A percentile compares a stretch with the other conserved stretches of the same genome.
These are phyloP conservation scores for Montipora foliosa DNA, from an alignment of 64 coral and sea anemone species.

Conservation along the genomic window DNA sequence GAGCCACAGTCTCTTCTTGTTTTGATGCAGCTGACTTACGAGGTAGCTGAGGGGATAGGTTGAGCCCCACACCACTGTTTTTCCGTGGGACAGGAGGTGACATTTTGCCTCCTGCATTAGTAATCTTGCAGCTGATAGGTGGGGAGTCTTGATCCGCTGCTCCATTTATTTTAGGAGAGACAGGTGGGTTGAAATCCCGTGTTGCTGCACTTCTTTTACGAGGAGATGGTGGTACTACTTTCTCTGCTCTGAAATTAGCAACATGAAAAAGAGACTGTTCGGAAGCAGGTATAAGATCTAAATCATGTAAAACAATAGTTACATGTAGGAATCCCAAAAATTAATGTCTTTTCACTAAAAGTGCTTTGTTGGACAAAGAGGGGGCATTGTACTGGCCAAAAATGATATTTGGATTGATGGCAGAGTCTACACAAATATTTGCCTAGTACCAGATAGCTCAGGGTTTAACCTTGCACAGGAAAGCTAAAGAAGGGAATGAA, in stretches of 20 bases:
- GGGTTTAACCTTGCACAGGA: too few relatives aligned
- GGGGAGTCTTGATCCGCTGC: neutral
- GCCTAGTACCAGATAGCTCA: too few relatives aligned
- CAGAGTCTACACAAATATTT: too few relatives aligned
- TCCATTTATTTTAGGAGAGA: neutral
- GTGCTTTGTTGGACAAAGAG: too few relatives aligned
- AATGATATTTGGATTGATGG: too few relatives aligned
- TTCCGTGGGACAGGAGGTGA: neutral
- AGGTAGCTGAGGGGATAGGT: neutral
- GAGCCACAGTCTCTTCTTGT: neutral
- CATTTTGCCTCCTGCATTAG: neutral
- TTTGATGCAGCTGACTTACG: conserved; percentile 6
- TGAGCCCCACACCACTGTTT: neutral
- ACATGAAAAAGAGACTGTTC: neutral
- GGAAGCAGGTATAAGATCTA: too few relatives aligned
- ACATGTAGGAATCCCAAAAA: too few relatives aligned
- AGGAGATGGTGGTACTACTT: neutral
- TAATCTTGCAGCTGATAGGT: neutral
- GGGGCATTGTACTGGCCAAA: too few relatives aligned
- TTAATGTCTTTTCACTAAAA: too few relatives aligned
- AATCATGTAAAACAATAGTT: too few relatives aligned
- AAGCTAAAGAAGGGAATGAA: too few relatives aligned
- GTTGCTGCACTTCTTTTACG: neutral
- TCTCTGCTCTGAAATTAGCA: conserved; percentile 2
- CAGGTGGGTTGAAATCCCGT: neutral